These are phyloP conservation scores for Agelastica alni DNA, from an alignment of 2,888 invertebrate species.

Conservation along the genomic window DNA sequence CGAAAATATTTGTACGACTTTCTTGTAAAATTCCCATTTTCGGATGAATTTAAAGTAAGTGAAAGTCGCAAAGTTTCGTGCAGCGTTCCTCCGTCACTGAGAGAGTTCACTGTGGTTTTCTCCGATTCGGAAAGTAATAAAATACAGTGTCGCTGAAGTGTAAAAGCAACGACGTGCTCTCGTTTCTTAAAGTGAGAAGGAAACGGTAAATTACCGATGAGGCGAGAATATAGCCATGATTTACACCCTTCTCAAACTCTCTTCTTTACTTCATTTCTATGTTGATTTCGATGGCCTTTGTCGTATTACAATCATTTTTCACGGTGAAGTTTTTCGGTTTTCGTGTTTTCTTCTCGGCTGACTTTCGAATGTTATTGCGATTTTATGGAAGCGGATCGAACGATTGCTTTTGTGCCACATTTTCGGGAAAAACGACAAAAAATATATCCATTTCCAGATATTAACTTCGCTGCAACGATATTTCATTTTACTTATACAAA, in stretches of 20 bases:
- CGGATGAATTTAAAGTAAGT: too few species aligned
- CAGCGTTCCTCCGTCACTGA: conserved; percentile 24
- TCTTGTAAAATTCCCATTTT: too few species aligned
- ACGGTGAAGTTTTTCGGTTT: not conserved
- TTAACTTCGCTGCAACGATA: too few species aligned
- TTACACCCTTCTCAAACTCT: conserved; percentile 46
- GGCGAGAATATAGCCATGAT: conserved; percentile 49
- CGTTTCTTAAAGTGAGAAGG: conserved; percentile 48
- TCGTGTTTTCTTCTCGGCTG: not conserved
- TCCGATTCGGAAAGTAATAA: conserved; percentile 46
- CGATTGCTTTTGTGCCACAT: too few species aligned
- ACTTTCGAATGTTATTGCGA: not conserved
- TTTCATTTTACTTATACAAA: too few species aligned
- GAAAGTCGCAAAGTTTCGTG: too few species aligned
- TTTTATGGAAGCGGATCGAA: not conserved
- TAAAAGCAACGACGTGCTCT: conserved; percentile 51
- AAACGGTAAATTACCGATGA: conserved; percentile 50
- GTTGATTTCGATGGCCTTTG: conserved; percentile 34
- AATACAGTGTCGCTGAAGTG: conserved; percentile 52
- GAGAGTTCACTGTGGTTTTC: conserved; percentile 25
- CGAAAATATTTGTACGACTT: too few species aligned
- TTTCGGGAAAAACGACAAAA: too few species aligned
- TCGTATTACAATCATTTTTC: conserved; percentile 36
- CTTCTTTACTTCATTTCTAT: conserved; percentile 38
- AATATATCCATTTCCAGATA: too few species aligned